phyloP scores from a whole-genome alignment of 1,140 invertebrate genomes.

The Drosophila eugracilis region DNA sequence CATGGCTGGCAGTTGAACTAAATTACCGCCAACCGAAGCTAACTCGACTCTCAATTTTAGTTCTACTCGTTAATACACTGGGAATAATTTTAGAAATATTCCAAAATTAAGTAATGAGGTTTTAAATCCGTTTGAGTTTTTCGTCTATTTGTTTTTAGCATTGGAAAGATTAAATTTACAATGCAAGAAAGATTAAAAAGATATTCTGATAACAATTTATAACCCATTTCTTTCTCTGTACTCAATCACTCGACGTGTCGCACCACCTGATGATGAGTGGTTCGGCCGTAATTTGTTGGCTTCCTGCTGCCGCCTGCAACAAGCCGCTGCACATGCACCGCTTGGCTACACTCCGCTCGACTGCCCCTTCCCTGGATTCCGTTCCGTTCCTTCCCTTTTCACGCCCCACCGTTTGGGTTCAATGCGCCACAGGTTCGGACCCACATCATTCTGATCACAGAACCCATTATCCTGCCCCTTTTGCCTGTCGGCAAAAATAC shows the following conservation, averaged over 20 bases:
- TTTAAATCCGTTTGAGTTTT: too few relatives aligned
- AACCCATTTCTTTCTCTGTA: conserved; percentile 2
- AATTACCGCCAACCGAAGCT: conserved; percentile 54
- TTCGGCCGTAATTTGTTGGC: conserved; percentile 72
- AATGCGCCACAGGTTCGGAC: conserved; percentile 57
- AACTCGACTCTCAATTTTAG: conserved; percentile 35
- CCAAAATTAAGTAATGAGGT: not conserved
- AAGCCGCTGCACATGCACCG: conserved; percentile 80
- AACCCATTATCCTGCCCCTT: conserved; percentile 6
- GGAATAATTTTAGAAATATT: not conserved
- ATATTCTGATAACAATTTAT: too few relatives aligned
- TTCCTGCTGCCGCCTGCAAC: conserved; percentile 70
- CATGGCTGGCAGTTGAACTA: conserved; percentile 74
- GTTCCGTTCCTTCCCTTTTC: not conserved
- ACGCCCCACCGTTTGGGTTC: conserved; percentile 58
- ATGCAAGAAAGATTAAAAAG: too few relatives aligned
- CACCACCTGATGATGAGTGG: conserved; percentile 77
- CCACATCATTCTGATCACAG: conserved; percentile 15
- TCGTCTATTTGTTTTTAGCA: too few relatives aligned
- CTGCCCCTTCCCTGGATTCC: conserved; percentile 5
- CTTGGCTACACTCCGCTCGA: conserved; percentile 55
- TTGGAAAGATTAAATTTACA: too few relatives aligned
- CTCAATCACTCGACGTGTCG: conserved; percentile 69
- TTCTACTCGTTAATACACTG: conserved; percentile 33
- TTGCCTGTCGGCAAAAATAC: too few relatives aligned